phyloP scores from a whole-genome alignment of 2,888 invertebrate genomes.

The Amblyjoppa proteus region DNA sequence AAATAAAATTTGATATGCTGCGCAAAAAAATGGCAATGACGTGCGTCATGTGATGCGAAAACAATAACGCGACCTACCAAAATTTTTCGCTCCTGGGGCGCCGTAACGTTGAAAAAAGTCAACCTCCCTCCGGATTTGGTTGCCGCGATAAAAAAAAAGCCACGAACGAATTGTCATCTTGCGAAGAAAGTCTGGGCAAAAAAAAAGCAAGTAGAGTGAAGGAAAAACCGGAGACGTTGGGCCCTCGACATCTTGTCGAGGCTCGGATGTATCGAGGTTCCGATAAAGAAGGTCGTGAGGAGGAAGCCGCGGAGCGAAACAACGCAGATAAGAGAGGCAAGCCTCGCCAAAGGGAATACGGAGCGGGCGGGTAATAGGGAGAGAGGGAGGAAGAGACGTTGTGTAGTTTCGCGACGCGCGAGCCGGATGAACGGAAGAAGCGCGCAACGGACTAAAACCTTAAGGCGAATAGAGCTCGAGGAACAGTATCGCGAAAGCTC shows the following conservation, averaged over 20 bases:
- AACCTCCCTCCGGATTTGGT: conserved; percentile 47
- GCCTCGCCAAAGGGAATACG: conserved; percentile 7
- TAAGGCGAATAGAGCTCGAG: conserved; percentile 17
- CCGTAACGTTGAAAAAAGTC: conserved; percentile 31
- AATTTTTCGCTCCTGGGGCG: not conserved
- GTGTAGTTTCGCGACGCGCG: not conserved
- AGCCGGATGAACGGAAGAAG: conserved; percentile 43
- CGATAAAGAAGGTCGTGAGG: conserved; percentile 64
- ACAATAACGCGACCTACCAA: not conserved
- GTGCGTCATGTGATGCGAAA: not conserved
- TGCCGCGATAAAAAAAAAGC: conserved; percentile 47
- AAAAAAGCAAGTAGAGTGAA: conserved; percentile 4
- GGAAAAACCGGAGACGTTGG: conserved; percentile 18
- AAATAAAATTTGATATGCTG: too few relatives aligned
- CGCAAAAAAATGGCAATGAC: not conserved
- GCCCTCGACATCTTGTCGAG: conserved; percentile 47
- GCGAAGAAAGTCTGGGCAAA: not conserved
- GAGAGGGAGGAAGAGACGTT: not conserved
- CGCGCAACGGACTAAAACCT: conserved; percentile 16
- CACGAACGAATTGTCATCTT: not conserved
- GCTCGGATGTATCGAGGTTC: conserved; percentile 58
- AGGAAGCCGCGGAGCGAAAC: conserved; percentile 56
- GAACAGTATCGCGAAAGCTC: not conserved
- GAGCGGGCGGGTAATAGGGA: conserved; percentile 12
- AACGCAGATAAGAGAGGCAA: conserved; percentile 64